Evolutionary conservation across 30 jellyfish, hydroid and myxozoan species (phyloP).

Genomic region (Thelohanellus kitauei): DNA sequence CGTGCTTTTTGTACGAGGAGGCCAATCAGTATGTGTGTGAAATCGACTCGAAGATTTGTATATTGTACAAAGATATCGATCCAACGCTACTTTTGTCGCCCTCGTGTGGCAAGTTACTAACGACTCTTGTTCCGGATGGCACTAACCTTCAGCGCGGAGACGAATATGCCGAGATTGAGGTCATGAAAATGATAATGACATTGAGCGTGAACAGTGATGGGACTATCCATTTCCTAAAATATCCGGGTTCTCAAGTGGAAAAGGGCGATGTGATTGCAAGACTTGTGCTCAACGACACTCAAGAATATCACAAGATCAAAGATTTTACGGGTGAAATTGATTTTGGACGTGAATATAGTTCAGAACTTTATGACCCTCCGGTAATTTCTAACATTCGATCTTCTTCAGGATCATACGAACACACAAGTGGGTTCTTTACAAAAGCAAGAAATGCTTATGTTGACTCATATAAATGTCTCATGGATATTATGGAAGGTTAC

Average conservation of each 20-base stretch:
- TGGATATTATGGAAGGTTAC: conserved; percentile 36
- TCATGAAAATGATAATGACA: conserved; percentile 88
- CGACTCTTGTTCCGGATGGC: conserved; percentile 51
- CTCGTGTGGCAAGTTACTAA: conserved; percentile 56
- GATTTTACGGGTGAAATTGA: not conserved
- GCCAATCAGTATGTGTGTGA: conserved; percentile 29
- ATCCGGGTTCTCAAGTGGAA: conserved; percentile 48
- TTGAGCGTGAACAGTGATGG: conserved; percentile 36
- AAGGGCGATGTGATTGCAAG: conserved; percentile 67
- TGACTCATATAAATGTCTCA: too few species aligned
- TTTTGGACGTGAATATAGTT: not conserved
- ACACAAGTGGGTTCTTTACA: too few species aligned
- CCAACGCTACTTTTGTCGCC: conserved; percentile 72
- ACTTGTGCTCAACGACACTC: conserved; percentile 41
- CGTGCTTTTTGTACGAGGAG: conserved; percentile 55
- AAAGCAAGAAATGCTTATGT: too few species aligned
- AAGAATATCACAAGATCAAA: conserved; percentile 24
- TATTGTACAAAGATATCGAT: conserved; percentile 53
- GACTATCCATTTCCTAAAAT: conserved; percentile 41
- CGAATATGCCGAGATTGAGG: conserved; percentile 80
- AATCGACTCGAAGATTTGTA: conserved; percentile 50
- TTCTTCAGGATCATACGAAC: too few species aligned
- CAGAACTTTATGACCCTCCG: too few species aligned
- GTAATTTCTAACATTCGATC: too few species aligned
- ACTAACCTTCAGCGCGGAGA: conserved; percentile 54